Percentiles rank a stretch among this genome's conserved stretches.
These are phyloP conservation scores for Cynodonichthys magdalenae DNA, from an alignment of 2,797 vertebrate species.

Conservation along the genomic window DNA sequence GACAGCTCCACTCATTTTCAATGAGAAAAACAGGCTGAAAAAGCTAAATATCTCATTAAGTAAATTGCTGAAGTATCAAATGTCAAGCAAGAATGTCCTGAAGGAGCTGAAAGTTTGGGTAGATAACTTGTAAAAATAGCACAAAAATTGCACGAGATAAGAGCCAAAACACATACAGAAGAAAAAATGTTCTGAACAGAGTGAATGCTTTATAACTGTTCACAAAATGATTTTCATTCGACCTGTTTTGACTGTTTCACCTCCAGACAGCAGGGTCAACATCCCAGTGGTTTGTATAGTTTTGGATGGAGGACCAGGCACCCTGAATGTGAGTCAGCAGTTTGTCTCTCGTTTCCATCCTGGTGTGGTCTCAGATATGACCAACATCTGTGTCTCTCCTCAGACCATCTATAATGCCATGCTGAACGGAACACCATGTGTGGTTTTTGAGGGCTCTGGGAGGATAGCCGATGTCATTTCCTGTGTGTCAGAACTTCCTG, in stretches of 20 bases:
- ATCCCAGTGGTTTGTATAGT: slow-evolving; percentile 94
- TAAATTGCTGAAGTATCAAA: no score
- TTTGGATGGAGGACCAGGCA: slow-evolving; percentile 90
- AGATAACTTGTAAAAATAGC: no score
- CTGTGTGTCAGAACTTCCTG: slow-evolving; percentile 81
- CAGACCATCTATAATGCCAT: slow-evolving; percentile 94
- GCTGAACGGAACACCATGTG: slow-evolving; percentile 89
- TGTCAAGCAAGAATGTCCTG: no score
- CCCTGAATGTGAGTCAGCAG: slow-evolving; percentile 80
- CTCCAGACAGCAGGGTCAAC: slow-evolving; percentile 83
- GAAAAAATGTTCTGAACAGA: no score
- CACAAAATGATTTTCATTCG: slow-evolving; percentile 14
- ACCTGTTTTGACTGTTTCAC: slow-evolving; percentile 15
- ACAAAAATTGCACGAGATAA: no score
- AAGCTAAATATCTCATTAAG: no score
- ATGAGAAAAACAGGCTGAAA: no score
- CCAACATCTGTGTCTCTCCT: slow-evolving; percentile 26
- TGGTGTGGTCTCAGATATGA: slow-evolving; percentile 3
- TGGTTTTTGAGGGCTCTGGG: slow-evolving; percentile 93
- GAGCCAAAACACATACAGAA: no score
- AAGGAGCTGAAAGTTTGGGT: no score
- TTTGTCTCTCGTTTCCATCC: not conserved
- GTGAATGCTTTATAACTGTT: no score
- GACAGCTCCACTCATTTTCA: no score
- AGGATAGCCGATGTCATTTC: slow-evolving; percentile 93